phyloP scores from a whole-genome alignment of 2,113 vertebrate genomes.

The Sebastes fasciatus region DNA sequence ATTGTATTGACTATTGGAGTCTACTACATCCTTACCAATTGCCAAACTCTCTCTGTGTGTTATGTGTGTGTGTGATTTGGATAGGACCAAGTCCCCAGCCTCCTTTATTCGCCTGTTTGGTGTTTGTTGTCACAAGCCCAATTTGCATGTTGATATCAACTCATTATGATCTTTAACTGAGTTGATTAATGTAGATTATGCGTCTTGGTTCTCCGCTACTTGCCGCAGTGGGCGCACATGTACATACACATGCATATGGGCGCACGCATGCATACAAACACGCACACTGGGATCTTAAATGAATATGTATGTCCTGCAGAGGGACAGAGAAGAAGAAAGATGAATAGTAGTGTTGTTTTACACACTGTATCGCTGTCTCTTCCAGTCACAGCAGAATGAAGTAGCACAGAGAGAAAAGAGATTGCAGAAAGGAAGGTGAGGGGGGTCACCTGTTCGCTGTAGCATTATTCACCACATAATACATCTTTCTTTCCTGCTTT shows the following conservation, averaged over 20 bases:
- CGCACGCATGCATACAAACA: conserved; percentile 30
- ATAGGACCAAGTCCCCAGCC: conserved; percentile 24
- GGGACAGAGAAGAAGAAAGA: conserved; percentile 44
- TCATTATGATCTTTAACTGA: conserved; percentile 69
- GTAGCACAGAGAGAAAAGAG: conserved; percentile 12
- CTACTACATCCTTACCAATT: background rate
- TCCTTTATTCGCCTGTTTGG: conserved; percentile 47
- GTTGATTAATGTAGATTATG: conserved; percentile 74
- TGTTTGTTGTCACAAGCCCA: conserved; percentile 62
- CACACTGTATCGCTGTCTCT: background rate
- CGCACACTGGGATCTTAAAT: conserved; percentile 43
- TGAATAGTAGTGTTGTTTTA: conserved; percentile 40
- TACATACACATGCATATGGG: conserved; percentile 23
- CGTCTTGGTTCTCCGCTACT: conserved; percentile 18
- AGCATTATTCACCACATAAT: conserved; percentile 34
- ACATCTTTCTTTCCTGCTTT: conserved; percentile 35
- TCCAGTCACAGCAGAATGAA: conserved; percentile 32
- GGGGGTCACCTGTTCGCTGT: conserved; percentile 48
- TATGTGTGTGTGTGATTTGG: background rate
- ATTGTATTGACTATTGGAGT: background rate
- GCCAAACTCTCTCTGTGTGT: background rate
- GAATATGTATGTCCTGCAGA: conserved; percentile 74
- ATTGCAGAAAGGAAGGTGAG: conserved; percentile 31
- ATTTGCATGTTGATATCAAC: conserved; percentile 74
- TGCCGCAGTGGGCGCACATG: conserved; percentile 51